A percentile compares a stretch with the other conserved stretches of the same genome.
phyloP scores from a whole-genome alignment of 1,140 invertebrate species.

The Venturia canescens region DNA sequence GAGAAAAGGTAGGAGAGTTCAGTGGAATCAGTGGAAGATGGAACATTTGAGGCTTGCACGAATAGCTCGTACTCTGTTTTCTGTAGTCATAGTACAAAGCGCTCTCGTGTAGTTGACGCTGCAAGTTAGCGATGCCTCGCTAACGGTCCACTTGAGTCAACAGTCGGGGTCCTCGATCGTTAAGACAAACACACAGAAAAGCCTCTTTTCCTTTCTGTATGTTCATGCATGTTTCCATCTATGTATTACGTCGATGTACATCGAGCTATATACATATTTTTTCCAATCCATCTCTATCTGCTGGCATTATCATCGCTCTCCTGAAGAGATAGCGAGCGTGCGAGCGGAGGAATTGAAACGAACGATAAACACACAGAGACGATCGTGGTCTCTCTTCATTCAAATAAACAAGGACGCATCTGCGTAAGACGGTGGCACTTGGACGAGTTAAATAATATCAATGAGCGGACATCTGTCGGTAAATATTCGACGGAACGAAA shows the following conservation, averaged over 20 bases:
- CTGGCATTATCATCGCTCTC: no score
- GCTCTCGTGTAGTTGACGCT: conserved; percentile 48
- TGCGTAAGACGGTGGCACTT: conserved; percentile 5
- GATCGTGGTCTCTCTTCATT: background rate
- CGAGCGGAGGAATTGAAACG: background rate
- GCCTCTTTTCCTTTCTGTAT: conserved; percentile 38
- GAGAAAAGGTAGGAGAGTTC: conserved; percentile 36
- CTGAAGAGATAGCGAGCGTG: background rate
- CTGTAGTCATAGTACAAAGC: conserved; percentile 29
- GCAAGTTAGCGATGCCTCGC: conserved; percentile 63
- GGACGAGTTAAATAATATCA: background rate
- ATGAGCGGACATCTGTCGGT: background rate
- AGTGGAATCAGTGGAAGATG: background rate
- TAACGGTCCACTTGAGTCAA: conserved; percentile 68
- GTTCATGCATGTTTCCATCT: conserved; percentile 46
- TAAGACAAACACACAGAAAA: conserved; percentile 60
- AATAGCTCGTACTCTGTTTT: conserved; percentile 24
- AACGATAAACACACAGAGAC: background rate
- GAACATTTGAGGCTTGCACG: conserved; percentile 36
- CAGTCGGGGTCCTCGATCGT: conserved; percentile 63
- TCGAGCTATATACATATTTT: conserved; percentile 29
- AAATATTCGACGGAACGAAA: no score
- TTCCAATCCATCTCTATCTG: conserved; percentile 46
- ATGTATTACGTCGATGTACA: no score
- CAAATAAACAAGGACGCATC: background rate